Percentiles rank a stretch among this genome's conserved stretches.
Evolutionary conservation across 2,797 vertebrate species (phyloP).

Genomic region (Melanotaenia pygmaea): DNA sequence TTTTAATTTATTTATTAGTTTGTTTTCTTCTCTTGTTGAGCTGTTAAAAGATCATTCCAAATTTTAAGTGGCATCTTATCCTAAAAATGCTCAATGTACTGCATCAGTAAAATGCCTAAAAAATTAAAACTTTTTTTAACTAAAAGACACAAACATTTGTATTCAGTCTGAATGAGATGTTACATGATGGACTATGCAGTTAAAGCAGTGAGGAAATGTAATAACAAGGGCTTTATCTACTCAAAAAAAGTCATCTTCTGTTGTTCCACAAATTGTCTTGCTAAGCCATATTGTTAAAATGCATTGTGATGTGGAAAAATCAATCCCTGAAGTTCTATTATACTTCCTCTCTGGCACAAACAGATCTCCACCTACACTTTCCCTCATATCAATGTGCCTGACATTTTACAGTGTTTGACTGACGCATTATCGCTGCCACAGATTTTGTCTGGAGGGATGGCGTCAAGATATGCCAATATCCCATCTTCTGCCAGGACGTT

Average conservation of each 20-base stretch:
- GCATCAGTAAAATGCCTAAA: neutral
- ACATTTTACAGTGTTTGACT: slow-evolving; percentile 73
- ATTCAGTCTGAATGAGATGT: neutral
- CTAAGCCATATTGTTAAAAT: slow-evolving; percentile 37
- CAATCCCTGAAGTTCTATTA: slow-evolving; percentile 59
- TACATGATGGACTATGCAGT: neutral
- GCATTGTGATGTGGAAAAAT: slow-evolving; percentile 54
- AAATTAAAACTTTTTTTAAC: neutral
- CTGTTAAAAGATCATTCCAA: too few relatives aligned
- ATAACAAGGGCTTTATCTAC: slow-evolving; percentile 5
- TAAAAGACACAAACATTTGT: neutral
- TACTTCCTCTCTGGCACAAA: slow-evolving; percentile 61
- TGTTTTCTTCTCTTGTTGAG: too few relatives aligned
- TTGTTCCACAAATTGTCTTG: slow-evolving; percentile 32
- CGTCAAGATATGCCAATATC: slow-evolving; percentile 54
- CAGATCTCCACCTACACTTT: slow-evolving; percentile 63
- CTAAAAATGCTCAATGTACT: too few relatives aligned
- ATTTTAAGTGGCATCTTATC: too few relatives aligned
- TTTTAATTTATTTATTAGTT: too few relatives aligned
- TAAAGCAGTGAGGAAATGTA: slow-evolving; percentile 8
- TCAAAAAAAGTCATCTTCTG: neutral
- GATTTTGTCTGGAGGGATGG: slow-evolving; percentile 60
- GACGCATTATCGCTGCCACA: slow-evolving; percentile 56
- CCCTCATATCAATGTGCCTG: slow-evolving; percentile 61
- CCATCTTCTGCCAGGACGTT: slow-evolving; percentile 32